Conservation (phyloP, 2,797 vertebrate genomes). For the Chelmon rostratus region DNA sequence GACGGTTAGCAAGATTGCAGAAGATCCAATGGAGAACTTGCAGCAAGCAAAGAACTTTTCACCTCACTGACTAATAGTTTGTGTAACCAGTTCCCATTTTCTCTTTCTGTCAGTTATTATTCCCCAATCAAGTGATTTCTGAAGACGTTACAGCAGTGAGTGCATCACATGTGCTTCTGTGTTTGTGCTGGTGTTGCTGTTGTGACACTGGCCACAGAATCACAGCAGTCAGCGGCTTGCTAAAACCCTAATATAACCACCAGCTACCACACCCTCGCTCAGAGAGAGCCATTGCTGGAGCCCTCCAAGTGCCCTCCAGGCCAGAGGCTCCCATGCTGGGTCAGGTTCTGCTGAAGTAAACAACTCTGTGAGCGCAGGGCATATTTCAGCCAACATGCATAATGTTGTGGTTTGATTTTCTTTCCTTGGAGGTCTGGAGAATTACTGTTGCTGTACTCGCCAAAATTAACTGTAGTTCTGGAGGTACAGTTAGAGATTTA, state of each 20-base stretch:
- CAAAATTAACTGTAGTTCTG: slow-evolving; percentile 4
- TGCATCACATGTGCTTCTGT: slow-evolving; percentile 27
- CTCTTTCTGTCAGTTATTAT: slow-evolving; percentile 46
- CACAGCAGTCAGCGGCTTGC: slow-evolving; percentile 31
- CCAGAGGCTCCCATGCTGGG: slow-evolving; percentile 32
- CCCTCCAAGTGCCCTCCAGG: slow-evolving; percentile 31
- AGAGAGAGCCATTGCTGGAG: not conserved
- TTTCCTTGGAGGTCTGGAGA: slow-evolving; percentile 26
- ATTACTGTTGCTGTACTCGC: not conserved
- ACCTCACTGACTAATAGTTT: slow-evolving; percentile 29
- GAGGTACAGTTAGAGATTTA: slow-evolving; percentile 18
- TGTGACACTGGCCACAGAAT: slow-evolving; percentile 49
- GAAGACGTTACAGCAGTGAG: slow-evolving; percentile 33
- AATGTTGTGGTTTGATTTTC: slow-evolving; percentile 33
- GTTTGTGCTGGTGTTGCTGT: slow-evolving; percentile 25
- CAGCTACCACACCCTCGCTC: slow-evolving; percentile 52
- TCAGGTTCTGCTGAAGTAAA: slow-evolving; percentile 63
- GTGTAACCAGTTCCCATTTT: slow-evolving; percentile 46
- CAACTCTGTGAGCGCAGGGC: slow-evolving; percentile 16
- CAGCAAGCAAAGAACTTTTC: slow-evolving; percentile 22
- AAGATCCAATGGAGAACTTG: slow-evolving; percentile 2
- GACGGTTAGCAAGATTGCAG: not conserved
- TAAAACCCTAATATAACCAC: slow-evolving; percentile 54
- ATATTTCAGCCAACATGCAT: slow-evolving; percentile 33
- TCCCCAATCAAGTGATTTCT: slow-evolving; percentile 44